phyloP scores from a whole-genome alignment of 2,888 invertebrate species.

The Epinotia bilunana region DNA sequence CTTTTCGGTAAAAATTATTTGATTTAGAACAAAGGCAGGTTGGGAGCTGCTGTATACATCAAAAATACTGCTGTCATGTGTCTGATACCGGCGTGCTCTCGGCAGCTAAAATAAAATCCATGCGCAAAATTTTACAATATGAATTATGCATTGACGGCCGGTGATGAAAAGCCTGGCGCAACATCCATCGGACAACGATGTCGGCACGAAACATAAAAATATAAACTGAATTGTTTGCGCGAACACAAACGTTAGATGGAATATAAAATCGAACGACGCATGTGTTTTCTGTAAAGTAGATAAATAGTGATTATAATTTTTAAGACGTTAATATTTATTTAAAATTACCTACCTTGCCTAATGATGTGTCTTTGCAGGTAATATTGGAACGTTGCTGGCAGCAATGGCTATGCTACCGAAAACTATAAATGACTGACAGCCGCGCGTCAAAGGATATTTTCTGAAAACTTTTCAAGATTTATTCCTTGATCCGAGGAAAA shows the following conservation, averaged over 20 bases:
- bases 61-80: not conserved
- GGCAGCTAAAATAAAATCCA: constrained; percentile 11
- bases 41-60: not conserved
- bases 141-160: constrained; percentile 20
- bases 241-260: not conserved
- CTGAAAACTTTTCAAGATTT: no score
- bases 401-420: no score
- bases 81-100: not conserved
- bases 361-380: no score
- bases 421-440: no score
- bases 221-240: not conserved
- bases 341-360: no score
- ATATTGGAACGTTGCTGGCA: no score
- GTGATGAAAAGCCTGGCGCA: constrained; percentile 28
- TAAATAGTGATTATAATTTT: no score
- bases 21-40: not conserved
- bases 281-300: not conserved
- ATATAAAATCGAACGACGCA: not conserved
- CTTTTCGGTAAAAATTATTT: not conserved
- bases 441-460: no score
- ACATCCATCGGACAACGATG: constrained; percentile 11
- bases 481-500: no score
- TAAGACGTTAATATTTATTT: no score
- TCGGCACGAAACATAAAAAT: not conserved
- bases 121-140: constrained; percentile 13